These are phyloP conservation scores for Barnardius zonarius DNA, from an alignment of 2,113 vertebrate genomes.

Conservation along the genomic window DNA sequence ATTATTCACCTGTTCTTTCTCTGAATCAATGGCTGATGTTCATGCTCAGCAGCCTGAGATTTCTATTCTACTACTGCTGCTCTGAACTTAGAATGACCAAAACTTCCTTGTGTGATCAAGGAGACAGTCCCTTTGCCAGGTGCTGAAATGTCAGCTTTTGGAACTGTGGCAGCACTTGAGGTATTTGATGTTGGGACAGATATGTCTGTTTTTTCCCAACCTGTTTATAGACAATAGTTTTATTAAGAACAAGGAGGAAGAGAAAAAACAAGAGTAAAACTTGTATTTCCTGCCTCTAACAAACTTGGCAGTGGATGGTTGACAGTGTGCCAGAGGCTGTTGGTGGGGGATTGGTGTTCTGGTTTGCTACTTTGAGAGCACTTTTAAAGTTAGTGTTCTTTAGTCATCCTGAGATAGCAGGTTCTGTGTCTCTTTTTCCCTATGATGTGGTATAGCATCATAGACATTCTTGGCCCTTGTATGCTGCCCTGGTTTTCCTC, in stretches of 20 bases:
- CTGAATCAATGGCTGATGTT: background rate
- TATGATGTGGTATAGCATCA: fast-evolving
- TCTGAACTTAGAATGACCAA: background rate
- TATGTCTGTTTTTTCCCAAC: background rate
- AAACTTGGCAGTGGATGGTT: background rate
- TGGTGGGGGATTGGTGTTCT: background rate
- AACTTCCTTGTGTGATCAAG: background rate
- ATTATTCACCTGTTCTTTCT: background rate
- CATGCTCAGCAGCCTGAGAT: background rate
- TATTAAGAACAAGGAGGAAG: background rate
- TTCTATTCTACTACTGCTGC: background rate
- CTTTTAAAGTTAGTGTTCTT: background rate
- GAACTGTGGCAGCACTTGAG: background rate
- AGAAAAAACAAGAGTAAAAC: background rate
- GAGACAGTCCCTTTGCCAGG: background rate
- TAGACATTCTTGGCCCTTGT: background rate
- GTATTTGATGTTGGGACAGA: background rate
- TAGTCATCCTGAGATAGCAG: background rate
- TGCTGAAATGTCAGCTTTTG: background rate
- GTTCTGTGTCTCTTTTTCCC: background rate
- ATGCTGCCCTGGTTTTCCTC: background rate
- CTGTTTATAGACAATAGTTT: background rate
- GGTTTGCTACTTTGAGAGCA: background rate
- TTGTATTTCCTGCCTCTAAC: background rate
- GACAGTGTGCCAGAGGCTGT: background rate